A percentile compares a stretch with the other conserved stretches of the same genome.
phyloP scores from a whole-genome alignment of 2,113 vertebrate species.

The Alouatta palliata region DNA sequence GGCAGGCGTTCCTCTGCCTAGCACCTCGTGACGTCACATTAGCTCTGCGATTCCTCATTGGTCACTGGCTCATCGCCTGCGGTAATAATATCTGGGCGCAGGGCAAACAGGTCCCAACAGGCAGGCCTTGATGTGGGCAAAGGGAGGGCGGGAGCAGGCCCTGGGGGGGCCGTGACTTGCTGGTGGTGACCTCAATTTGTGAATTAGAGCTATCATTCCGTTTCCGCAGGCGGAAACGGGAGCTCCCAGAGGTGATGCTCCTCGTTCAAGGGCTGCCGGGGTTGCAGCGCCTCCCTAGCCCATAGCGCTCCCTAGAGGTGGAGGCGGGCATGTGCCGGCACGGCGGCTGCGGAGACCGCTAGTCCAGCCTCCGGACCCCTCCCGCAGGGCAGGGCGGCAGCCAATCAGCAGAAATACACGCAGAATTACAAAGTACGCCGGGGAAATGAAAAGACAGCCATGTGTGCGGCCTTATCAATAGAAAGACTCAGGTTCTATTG shows the following conservation, averaged over 20 bases:
- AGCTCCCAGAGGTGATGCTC: background rate
- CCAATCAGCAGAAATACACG: background rate
- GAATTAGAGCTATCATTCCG: too few species aligned
- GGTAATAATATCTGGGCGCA: rapidly evolving
- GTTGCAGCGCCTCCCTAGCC: background rate
- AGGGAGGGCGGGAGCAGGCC: rapidly evolving
- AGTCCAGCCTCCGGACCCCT: too few species aligned
- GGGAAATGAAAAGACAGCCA: background rate
- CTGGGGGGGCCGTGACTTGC: rapidly evolving
- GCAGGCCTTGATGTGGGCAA: rapidly evolving
- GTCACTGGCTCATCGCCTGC: background rate
- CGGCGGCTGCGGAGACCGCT: rapidly evolving
- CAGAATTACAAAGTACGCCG: background rate
- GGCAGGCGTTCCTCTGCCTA: rapidly evolving
- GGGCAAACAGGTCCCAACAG: rapidly evolving
- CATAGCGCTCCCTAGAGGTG: background rate
- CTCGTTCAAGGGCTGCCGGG: rapidly evolving
- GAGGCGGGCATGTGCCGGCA: background rate
- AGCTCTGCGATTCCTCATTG: background rate
- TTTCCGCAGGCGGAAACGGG: background rate
- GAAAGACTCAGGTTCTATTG: background rate
- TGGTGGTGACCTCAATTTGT: background rate
- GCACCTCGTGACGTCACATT: background rate
- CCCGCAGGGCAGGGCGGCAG: rapidly evolving
- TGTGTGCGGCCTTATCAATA: rapidly evolving